These are phyloP conservation scores for Mormyrus lacerda DNA, from an alignment of 2,113 vertebrate species.

Conservation along the genomic window DNA sequence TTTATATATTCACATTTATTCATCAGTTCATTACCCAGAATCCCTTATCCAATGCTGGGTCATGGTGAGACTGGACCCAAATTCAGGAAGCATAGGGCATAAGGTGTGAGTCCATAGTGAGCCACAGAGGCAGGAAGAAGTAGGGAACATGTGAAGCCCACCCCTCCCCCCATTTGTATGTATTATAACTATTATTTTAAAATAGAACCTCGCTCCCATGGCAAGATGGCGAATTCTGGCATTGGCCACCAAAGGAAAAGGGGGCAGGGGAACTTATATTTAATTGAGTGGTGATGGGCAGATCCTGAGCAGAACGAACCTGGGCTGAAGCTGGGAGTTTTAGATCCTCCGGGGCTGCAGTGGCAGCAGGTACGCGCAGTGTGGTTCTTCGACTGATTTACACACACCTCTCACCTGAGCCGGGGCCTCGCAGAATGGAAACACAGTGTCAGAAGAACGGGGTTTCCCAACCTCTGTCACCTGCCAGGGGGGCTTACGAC, in stretches of 20 bases:
- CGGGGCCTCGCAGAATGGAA: neutral
- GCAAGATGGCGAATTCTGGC: neutral
- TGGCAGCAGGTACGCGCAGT: neutral
- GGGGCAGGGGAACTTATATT: neutral
- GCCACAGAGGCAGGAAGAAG: neutral
- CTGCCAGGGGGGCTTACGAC: neutral
- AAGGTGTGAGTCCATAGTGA: neutral
- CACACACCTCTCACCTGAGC: neutral
- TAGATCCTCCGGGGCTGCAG: neutral
- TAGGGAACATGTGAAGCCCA: neutral
- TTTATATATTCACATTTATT: neutral
- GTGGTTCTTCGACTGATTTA: neutral
- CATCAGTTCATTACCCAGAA: neutral
- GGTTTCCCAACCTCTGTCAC: neutral
- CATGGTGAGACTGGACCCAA: neutral
- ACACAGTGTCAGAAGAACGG: neutral
- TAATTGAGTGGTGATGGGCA: neutral
- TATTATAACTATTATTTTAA: neutral
- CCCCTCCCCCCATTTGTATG: neutral
- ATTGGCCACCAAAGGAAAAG: neutral
- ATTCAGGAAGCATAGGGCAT: neutral
- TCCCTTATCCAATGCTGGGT: neutral
- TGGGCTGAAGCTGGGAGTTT: neutral
- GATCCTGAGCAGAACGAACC: neutral
- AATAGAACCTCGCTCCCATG: conserved; percentile 4